phyloP scores from a whole-genome alignment of 2,797 vertebrate genomes.

The Morelia viridis region DNA sequence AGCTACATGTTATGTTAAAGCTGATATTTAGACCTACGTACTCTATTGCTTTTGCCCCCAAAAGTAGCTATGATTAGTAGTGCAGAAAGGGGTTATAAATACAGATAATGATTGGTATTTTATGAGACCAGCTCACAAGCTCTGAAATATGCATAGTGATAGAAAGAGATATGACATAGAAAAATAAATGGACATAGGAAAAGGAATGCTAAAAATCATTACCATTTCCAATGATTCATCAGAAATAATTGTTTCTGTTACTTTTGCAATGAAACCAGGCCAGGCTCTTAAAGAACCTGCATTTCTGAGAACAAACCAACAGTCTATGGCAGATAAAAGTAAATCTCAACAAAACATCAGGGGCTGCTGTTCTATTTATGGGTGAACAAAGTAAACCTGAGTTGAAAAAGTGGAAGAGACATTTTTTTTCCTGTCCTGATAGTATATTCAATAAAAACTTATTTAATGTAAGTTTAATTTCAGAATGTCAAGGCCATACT shows the following conservation, averaged over 20 bases:
- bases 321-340: too few relatives aligned
- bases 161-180: background rate
- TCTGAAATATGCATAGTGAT: background rate
- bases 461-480: constrained; percentile 30
- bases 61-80: background rate
- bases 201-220: background rate
- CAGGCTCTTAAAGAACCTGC: background rate
- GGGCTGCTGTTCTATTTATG: background rate
- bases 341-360: background rate
- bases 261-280: background rate
- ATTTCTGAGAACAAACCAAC: background rate
- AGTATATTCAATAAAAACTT: background rate
- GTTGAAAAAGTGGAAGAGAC: background rate
- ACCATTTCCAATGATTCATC: background rate
- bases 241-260: background rate
- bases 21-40: background rate
- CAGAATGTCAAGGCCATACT: constrained; percentile 7
- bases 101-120: background rate
- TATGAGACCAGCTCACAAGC: background rate
- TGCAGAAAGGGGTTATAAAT: background rate
- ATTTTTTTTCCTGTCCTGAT: background rate
- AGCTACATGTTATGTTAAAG: background rate
- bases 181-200: background rate
- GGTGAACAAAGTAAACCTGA: background rate
- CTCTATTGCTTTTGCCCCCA: background rate